Evolutionary conservation across 2,888 invertebrate species (phyloP), one percentile per base, ranked within the genome.

Genomic region (Cryptus viduatorius): DNA sequence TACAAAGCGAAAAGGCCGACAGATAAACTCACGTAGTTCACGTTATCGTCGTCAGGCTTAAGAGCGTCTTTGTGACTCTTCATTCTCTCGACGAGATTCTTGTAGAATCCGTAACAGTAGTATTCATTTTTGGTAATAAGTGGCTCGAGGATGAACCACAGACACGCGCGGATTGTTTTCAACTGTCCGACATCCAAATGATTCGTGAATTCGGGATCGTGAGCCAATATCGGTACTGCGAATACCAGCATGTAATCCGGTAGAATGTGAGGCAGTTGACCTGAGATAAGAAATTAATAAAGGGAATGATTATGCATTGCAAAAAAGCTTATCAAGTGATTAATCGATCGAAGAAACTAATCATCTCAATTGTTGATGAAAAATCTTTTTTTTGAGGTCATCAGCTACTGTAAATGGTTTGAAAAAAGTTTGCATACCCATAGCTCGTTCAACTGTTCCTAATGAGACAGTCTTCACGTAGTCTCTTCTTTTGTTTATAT

Each of bases 161-260:
- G 94, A 94, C 98, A 98, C 91, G 97, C 96, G 91, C 97, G 97
- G 86, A 98, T 95, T 85, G 95, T 94, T 94, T 97, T 96, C 78
- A 99, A 95, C 90, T 98, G 97, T 31, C 95, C 94, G 19, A 97
- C 95, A 92, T 98, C 97, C 90, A 97, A 96, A 94, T 97, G 96
- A 87, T 96, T 95, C 71, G 96, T 96, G 93, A 97, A 98, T 88
- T 96, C 95, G 5, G 98, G 97, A 94, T 98, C 98, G 93, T 99
- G 98, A n/a, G 99, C 97, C 82, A 99, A 95, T 73, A 99, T 96
- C 69, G 99, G 98, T 89, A 99, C 97, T n/a, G 98, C 98, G 94
- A 99, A 99, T 87, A 98, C 98, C 91, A 99, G 94, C 97, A 98
- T 98, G 94, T 99, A 99, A 94, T 99, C 99, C 76, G 99, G 99